Evolutionary conservation across 1,140 invertebrate genomes (phyloP).

Genomic region (Orchesella cincta): DNA sequence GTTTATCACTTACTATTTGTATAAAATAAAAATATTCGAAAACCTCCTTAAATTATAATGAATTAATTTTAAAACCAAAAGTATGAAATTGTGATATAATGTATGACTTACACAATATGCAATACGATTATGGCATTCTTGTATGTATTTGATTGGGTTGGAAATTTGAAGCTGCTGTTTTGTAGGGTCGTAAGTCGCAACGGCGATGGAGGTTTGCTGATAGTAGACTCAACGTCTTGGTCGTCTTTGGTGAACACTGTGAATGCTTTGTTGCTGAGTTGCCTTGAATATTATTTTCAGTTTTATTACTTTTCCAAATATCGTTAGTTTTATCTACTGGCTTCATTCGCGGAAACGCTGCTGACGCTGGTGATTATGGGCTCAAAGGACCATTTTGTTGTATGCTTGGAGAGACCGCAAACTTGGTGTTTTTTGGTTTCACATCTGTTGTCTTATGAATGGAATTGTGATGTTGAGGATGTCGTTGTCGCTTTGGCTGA

Average conservation of each 20-base stretch:
- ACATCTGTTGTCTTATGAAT: background rate
- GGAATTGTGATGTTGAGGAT: background rate
- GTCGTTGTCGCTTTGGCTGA: no score
- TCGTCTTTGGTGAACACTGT: no score
- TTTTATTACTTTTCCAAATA: no score
- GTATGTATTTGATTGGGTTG: slow-evolving; percentile 22
- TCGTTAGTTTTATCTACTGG: no score
- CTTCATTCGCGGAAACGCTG: no score
- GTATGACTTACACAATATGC: background rate
- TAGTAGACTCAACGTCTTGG: no score
- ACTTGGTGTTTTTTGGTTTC: background rate
- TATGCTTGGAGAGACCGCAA: background rate
- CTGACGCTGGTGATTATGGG: no score
- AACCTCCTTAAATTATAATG: no score
- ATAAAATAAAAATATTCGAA: background rate
- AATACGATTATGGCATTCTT: slow-evolving; percentile 17
- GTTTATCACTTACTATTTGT: slow-evolving; percentile 2
- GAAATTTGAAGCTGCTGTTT: slow-evolving; percentile 19
- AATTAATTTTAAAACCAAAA: background rate
- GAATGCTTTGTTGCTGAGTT: no score
- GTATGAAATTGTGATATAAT: background rate
- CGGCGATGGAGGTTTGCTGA: slow-evolving; percentile 2
- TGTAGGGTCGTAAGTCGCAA: slow-evolving; percentile 3
- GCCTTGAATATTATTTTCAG: no score
- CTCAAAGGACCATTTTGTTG: no score